Evolutionary conservation across 1,140 invertebrate species (phyloP).

Genomic region (Pararge aegeria): DNA sequence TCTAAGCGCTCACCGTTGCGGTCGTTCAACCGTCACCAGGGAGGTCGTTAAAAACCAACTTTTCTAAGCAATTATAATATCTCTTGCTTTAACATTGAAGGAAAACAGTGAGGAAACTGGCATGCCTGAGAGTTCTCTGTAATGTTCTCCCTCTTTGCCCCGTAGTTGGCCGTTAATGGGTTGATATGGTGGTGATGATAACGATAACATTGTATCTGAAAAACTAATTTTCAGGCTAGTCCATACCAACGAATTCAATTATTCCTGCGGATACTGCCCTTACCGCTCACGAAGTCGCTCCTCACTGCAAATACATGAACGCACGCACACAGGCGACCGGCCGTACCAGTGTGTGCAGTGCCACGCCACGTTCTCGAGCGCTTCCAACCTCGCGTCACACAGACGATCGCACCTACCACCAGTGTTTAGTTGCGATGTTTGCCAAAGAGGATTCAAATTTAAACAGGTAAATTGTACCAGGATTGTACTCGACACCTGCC

Average conservation of each 20-base stretch:
- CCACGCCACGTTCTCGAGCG: background rate
- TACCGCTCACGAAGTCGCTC: background rate
- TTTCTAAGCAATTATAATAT: too few relatives aligned
- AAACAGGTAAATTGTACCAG: constrained; percentile 3
- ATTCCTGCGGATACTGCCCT: background rate
- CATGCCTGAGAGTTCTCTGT: too few relatives aligned
- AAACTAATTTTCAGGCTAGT: background rate
- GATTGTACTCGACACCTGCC: too few relatives aligned
- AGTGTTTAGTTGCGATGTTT: background rate
- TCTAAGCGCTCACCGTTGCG: too few relatives aligned
- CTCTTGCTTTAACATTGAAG: too few relatives aligned
- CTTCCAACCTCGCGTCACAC: background rate
- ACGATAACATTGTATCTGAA: too few relatives aligned
- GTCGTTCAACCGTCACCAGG: too few relatives aligned
- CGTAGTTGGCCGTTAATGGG: too few relatives aligned
- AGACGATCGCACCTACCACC: background rate
- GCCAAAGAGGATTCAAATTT: background rate
- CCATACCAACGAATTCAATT: background rate
- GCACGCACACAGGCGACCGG: background rate
- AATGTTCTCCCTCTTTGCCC: too few relatives aligned
- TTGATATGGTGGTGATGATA: too few relatives aligned
- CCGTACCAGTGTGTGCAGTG: background rate
- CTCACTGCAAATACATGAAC: background rate
- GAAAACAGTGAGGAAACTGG: too few relatives aligned
- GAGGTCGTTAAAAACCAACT: too few relatives aligned